phyloP scores from a whole-genome alignment of 2,797 vertebrate genomes.

The Chrosomus eos region DNA sequence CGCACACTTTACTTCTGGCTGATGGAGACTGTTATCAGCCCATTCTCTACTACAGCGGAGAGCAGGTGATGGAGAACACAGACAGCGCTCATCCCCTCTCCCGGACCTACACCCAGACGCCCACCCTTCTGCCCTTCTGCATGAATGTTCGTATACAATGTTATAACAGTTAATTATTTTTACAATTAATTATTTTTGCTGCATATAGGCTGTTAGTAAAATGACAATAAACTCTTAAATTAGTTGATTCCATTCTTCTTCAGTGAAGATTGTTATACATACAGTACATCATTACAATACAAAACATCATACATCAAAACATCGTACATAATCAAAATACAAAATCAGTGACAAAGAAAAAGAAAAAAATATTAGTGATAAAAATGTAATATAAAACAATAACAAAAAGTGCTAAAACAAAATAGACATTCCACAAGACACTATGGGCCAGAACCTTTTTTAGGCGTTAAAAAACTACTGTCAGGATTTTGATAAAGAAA shows the following conservation, averaged over 20 bases:
- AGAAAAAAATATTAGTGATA: neutral
- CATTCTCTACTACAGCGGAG: conserved; percentile 88
- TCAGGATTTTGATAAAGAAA: no score
- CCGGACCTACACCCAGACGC: conserved; percentile 74
- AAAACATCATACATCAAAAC: neutral
- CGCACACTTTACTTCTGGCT: conserved; percentile 89
- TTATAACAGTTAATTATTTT: neutral
- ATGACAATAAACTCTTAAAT: neutral
- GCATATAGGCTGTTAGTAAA: neutral
- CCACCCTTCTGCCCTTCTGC: conserved; percentile 82
- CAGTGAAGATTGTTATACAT: neutral
- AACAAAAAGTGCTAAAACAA: neutral
- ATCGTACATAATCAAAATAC: no score
- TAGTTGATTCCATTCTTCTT: neutral
- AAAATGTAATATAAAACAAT: neutral
- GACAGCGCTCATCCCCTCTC: conserved; percentile 14
- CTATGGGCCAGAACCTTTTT: no score
- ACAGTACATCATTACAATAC: neutral
- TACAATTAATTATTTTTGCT: neutral
- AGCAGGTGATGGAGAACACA: conserved; percentile 67
- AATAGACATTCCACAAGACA: no score
- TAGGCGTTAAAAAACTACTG: no score
- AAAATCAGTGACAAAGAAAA: no score
- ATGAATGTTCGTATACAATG: conserved; percentile 81
- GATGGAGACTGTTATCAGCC: conserved; percentile 91